Base-by-base conservation (phyloP, 1,140 invertebrate genomes). In the Ectropis grisescens region DNA sequence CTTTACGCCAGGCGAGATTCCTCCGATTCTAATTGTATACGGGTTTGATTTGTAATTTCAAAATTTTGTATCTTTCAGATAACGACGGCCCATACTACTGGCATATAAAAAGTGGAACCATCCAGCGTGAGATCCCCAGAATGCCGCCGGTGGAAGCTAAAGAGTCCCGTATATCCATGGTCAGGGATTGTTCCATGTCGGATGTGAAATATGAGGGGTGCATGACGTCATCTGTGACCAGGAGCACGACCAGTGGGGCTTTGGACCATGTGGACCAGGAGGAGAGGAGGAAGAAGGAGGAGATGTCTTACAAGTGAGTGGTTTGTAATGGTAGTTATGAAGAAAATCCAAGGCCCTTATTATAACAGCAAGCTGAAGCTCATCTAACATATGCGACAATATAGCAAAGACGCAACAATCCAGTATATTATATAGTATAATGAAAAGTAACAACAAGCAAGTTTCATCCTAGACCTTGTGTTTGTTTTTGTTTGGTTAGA, bases 101-200 rank as follows among this genome's bases (percentile, higher is more conserved):
- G 96, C 97, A 99, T 82, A 96, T 98, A 57, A 97, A 97, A 78
- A 97, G 94, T 67, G 97, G 97, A 6, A 98, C 95, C 1, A 98
- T 98, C 58, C 96, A 98, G 67, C 85, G 96, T 30, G 94, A 98
- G 69, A 87, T 90, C 30, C 95, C 95, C 2, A 66, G 65, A 33
- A 69, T 76, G 60, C 66, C 70, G 22, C 66, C 76, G 2, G 45
- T 68, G 2, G 72, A 81, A 16, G 68, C 66, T 4, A 57, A 64
- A 23, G 75, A 81, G 44, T 58, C 67, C 9, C 56, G 76, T 8
- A 69, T 74, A 15, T 78, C 72, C 13, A 78, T 81, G 72, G 76
- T 76, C 8, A 48, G 70, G 13, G 71, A 81, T 33, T 69, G 67
- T 39, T 68, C 75, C 9, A 43, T 78, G 13, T 69, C 74, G 0